Evolutionary conservation across 2,797 vertebrate genomes (phyloP).

Genomic region (Lophura swinhoii): DNA sequence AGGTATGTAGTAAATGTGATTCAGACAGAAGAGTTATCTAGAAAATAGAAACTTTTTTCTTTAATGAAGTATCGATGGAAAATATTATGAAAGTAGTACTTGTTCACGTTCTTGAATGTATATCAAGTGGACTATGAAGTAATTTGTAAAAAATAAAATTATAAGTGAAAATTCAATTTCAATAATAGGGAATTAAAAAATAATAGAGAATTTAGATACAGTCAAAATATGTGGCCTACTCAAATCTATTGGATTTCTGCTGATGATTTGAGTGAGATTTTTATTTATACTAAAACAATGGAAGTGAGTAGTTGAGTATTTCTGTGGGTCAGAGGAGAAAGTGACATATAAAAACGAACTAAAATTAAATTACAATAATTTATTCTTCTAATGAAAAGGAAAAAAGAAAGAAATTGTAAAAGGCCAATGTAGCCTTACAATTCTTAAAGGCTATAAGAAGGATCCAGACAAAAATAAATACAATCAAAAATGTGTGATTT

Average conservation of each 20-base stretch:
- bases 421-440: neutral
- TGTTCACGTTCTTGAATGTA: neutral
- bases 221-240: neutral
- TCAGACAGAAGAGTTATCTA: neutral
- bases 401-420: neutral
- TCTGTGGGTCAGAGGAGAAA: neutral
- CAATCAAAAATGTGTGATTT: neutral
- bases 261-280: neutral
- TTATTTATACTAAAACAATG: neutral
- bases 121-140: neutral
- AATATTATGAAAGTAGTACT: neutral
- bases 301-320: neutral
- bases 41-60: neutral
- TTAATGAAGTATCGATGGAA: neutral
- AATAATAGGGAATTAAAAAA: neutral
- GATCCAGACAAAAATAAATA: neutral
- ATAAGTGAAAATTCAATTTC: neutral
- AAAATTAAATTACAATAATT: neutral
- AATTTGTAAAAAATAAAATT: neutral
- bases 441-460: slow-evolving; percentile 31
- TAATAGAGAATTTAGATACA: neutral
- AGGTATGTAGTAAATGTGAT: neutral
- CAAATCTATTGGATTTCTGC: neutral
- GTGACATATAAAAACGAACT: neutral
- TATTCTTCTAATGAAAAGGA: neutral